phyloP scores from a whole-genome alignment of 2,113 vertebrate genomes.

The Clarias batrachus region DNA sequence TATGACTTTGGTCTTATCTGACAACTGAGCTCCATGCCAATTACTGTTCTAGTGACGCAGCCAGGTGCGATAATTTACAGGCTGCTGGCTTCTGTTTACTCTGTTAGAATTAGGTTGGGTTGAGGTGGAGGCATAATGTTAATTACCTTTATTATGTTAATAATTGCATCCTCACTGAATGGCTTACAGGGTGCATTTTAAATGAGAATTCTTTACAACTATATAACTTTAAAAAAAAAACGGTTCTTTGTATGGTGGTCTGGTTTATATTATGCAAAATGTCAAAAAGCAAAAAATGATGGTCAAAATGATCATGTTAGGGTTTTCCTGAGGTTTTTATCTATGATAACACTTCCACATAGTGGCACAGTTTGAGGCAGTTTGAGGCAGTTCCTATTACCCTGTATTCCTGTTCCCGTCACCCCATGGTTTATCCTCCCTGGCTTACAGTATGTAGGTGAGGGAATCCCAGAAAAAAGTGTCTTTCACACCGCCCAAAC shows the following conservation, averaged over 20 bases:
- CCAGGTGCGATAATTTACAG: neutral
- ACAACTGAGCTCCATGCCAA: neutral
- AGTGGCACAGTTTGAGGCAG: neutral
- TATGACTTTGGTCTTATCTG: neutral
- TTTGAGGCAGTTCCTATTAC: neutral
- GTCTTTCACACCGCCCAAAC: constrained; percentile 9
- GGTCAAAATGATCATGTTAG: neutral
- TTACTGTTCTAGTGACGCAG: neutral
- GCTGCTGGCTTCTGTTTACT: neutral
- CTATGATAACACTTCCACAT: neutral
- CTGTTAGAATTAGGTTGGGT: neutral
- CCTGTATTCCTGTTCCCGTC: neutral
- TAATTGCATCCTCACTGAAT: neutral
- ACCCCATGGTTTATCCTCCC: neutral
- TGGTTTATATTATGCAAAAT: neutral
- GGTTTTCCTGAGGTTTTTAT: neutral
- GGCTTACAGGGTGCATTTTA: neutral
- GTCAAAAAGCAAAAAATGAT: neutral
- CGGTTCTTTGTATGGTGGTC: neutral
- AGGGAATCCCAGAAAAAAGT: constrained; percentile 16
- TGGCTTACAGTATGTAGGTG: neutral
- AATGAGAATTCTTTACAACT: neutral
- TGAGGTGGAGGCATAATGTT: neutral
- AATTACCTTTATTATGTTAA: neutral
- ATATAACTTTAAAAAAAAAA: neutral